A percentile compares a stretch with the other conserved stretches of the same genome.
Conservation (phyloP, 2,797 vertebrate species). For the Tamandua tetradactyla region DNA sequence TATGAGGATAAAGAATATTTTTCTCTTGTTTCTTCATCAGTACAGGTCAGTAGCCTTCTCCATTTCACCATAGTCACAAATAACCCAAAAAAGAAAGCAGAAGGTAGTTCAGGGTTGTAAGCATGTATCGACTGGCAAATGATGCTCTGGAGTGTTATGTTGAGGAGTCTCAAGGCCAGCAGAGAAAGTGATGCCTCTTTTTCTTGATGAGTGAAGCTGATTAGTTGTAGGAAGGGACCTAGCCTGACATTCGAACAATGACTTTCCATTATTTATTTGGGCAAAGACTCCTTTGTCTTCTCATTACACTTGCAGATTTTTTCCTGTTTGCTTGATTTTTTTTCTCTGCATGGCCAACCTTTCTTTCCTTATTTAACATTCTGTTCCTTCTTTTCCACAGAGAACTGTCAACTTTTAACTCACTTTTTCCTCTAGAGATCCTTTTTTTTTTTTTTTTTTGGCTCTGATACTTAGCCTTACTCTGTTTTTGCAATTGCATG, state of each 20-base stretch:
- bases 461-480: not conserved
- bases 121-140: not conserved
- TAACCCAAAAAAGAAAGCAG: not conserved
- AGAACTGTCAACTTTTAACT: not conserved
- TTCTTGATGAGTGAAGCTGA: not conserved
- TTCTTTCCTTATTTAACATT: conserved; percentile 53
- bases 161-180: not conserved
- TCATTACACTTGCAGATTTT: conserved; percentile 61
- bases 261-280: conserved; percentile 46
- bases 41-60: not conserved
- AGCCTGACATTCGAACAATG: not conserved
- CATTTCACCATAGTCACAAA: not conserved
- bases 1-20: not conserved
- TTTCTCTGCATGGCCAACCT: not conserved
- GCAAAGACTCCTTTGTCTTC: conserved; percentile 1
- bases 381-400: conserved; percentile 41
- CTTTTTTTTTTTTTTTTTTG: not conserved
- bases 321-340: not conserved
- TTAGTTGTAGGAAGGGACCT: not conserved
- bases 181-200: not conserved
- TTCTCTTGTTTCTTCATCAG: not conserved
- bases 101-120: not conserved
- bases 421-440: not conserved
- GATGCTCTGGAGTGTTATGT: not conserved
- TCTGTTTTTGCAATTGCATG: conserved; percentile 29